These are phyloP conservation scores for Perdix hodgsoniae DNA, from an alignment of 2,797 vertebrate genomes.

Conservation along the genomic window DNA sequence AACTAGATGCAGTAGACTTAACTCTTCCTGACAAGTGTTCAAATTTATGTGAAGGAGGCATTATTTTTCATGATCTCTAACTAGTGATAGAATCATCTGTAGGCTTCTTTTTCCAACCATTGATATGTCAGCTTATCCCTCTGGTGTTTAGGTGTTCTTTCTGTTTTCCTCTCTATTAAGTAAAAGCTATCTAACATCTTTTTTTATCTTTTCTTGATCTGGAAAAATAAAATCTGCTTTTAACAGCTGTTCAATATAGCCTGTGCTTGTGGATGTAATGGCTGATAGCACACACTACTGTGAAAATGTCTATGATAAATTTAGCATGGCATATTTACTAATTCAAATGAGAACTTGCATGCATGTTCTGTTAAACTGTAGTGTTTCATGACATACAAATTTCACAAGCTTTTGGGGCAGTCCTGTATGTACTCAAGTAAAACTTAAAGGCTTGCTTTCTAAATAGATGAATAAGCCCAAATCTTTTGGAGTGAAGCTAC, in stretches of 20 bases:
- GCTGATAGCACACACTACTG: neutral
- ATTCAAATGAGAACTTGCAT: neutral
- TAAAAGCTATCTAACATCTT: neutral
- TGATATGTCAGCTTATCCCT: fast-evolving
- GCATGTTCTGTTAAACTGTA: neutral
- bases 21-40: neutral
- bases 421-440: neutral
- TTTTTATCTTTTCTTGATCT: neutral
- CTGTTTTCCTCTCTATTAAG: neutral
- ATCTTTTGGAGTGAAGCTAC: neutral
- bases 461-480: neutral
- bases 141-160: neutral
- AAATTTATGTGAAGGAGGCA: neutral
- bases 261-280: neutral
- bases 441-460: neutral
- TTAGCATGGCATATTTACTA: neutral
- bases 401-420: neutral
- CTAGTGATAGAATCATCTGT: neutral
- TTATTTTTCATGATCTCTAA: neutral
- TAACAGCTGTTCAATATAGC: neutral
- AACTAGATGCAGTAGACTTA: neutral
- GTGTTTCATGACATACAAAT: neutral
- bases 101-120: neutral
- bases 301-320: neutral
- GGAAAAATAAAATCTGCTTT: neutral